A percentile compares a stretch with the other conserved stretches of the same genome.
Conservation (phyloP, 2,888 invertebrate species). For the Graphium colonna region DNA sequence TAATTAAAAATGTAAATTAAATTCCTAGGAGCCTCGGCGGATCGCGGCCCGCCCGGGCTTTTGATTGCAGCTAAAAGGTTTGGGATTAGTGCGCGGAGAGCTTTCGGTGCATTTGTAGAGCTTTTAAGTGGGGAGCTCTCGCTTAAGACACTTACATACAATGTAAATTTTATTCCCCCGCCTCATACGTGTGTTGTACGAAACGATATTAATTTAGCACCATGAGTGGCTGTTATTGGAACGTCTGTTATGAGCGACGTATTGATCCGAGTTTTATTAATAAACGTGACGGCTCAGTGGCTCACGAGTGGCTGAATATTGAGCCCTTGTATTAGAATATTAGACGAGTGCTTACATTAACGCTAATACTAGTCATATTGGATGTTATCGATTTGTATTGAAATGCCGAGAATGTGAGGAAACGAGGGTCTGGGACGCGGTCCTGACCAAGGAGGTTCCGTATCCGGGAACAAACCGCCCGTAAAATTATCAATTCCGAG, state of each 20-base stretch:
- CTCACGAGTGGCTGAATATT: not conserved
- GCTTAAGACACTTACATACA: slow-evolving; percentile 79
- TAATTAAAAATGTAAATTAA: slow-evolving; percentile 81
- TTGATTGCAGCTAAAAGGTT: slow-evolving; percentile 81
- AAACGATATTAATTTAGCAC: slow-evolving; percentile 12
- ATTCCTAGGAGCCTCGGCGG: slow-evolving; percentile 79
- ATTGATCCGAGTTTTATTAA: slow-evolving; percentile 1
- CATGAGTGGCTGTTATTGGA: slow-evolving; percentile 13
- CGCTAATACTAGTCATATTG: not conserved
- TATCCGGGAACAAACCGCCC: slow-evolving; percentile 83
- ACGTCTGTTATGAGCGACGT: not conserved
- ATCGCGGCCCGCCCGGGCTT: slow-evolving; percentile 73
- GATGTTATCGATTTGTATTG: not conserved
- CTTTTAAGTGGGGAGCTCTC: slow-evolving; percentile 81
- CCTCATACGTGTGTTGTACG: slow-evolving; percentile 32
- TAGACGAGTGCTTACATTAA: not conserved
- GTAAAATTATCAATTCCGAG: slow-evolving; percentile 85
- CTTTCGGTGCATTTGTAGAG: slow-evolving; percentile 81
- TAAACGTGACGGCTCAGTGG: not conserved
- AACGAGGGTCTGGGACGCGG: slow-evolving; percentile 26
- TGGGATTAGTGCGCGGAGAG: slow-evolving; percentile 80
- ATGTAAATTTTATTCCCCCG: slow-evolving; percentile 76
- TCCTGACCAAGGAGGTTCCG: slow-evolving; percentile 72
- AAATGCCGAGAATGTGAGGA: not conserved
- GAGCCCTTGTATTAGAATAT: not conserved